Base-by-base conservation (phyloP, 2,888 invertebrate genomes). In the Mesochorus sp. region DNA sequence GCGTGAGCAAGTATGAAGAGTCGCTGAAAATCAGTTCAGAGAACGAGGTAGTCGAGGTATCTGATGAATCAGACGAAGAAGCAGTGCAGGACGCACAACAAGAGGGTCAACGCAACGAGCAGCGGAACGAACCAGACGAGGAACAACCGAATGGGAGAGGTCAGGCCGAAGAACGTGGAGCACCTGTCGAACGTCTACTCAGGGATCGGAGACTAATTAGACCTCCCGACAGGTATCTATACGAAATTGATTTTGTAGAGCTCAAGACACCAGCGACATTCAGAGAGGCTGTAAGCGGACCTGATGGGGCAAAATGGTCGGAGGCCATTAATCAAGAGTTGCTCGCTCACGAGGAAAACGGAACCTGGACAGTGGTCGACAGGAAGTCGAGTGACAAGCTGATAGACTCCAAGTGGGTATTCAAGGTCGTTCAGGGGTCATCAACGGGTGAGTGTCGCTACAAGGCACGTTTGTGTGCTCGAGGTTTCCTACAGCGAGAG, bases 291-390 rank as follows among this genome's bases (percentile, higher is more conserved):
- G 49, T 70, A 1, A 26, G 2, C 0, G 59, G 59, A 1, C n/a
- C 14, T 0, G 70, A 76, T 10, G 61, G 44, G 0, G n/a, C 19
- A 0, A 66, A 74, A 31, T 72, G 79, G 71, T 21, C 12, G 5
- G 12, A 66, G n/a, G 79, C 80, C 0, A 64, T 81, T 8, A 66
- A 55, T 0, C 12, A 26, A 1, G 81, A 83, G 39, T 42, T 81
- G 10, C 14, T 6, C 4, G 77, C 80, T 1, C 75, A 80, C n/a
- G 19, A 80, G n/a, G 61, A 81, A 10, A 81, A 82, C 42, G 67
- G 73, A 2, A 81, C 81, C 0, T 81, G 80, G 81, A 66, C 26
- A 5, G 0, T 82, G 5, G 80, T 82, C 12, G 49, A 70, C 6
- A 49, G 51, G 10, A 79, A 64, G 1, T 12, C 55, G 1, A 19